Evolutionary conservation across 1,140 invertebrate genomes (phyloP).

Genomic region (Brachionus manjavacas): DNA sequence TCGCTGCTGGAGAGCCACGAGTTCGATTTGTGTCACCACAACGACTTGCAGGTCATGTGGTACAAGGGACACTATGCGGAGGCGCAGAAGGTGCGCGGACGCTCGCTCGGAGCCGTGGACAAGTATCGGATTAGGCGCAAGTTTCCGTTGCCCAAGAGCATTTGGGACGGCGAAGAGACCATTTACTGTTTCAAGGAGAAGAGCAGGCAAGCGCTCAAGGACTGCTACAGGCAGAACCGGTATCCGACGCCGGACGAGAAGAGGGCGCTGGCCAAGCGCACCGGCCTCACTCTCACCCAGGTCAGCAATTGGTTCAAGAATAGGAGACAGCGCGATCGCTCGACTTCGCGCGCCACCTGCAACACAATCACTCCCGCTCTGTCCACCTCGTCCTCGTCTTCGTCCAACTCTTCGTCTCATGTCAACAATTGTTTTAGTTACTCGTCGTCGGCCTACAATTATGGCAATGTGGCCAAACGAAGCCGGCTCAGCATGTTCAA

Average conservation of each 20-base stretch:
- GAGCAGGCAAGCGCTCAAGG: conserved; percentile 77
- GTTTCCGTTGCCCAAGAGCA: conserved; percentile 90
- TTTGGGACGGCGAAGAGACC: conserved; percentile 98
- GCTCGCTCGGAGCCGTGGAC: conserved; percentile 81
- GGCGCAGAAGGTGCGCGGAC: conserved; percentile 85
- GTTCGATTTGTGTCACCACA: conserved; percentile 91
- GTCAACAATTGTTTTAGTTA: neutral
- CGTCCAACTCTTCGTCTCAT: conserved; percentile 2
- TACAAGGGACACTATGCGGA: conserved; percentile 73
- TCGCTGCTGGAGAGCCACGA: conserved; percentile 87
- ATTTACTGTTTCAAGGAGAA: conserved; percentile 85
- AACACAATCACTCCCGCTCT: conserved; percentile 25
- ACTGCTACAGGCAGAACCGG: conserved; percentile 79
- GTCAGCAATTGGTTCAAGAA: conserved; percentile 92
- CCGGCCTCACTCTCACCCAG: conserved; percentile 93
- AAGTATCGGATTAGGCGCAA: conserved; percentile 94
- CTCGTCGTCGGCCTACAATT: neutral
- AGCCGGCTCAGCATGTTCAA: neutral
- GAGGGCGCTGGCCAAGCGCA: conserved; percentile 86
- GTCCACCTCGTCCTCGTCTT: conserved; percentile 21
- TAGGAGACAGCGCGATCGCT: conserved; percentile 83
- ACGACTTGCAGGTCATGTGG: conserved; percentile 82
- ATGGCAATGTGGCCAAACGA: neutral
- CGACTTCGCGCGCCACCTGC: conserved; percentile 61
- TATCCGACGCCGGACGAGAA: conserved; percentile 92